Conservation (phyloP, 2,113 vertebrate species). For the Pterocles burchelli region DNA sequence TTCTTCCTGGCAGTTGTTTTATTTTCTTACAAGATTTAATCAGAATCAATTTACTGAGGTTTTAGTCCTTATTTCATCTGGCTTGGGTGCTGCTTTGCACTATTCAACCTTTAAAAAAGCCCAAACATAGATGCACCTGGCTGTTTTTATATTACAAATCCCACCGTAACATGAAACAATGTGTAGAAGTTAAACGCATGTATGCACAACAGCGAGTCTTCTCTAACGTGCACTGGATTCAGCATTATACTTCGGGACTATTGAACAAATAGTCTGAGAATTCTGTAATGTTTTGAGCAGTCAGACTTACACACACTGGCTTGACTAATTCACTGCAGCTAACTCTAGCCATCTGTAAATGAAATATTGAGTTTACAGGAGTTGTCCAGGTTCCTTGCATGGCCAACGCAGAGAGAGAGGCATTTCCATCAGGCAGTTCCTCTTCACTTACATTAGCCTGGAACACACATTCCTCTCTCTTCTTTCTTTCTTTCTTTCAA, state of each 20-base stretch:
- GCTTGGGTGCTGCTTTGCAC: neutral
- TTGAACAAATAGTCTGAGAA: neutral
- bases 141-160: neutral
- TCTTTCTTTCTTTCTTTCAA: neutral
- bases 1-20: slow-evolving; percentile 31
- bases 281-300: neutral
- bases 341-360: neutral
- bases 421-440: neutral
- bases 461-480: neutral
- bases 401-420: neutral
- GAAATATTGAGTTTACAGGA: neutral
- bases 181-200: neutral
- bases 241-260: neutral
- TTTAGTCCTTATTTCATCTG: slow-evolving; percentile 38
- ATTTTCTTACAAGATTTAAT: slow-evolving; percentile 46
- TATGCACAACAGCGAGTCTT: neutral
- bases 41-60: slow-evolving; percentile 18
- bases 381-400: neutral
- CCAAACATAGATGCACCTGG: neutral
- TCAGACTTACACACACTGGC: neutral
- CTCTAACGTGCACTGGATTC: neutral
- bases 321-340: neutral
- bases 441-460: neutral
- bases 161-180: neutral
- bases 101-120: neutral